Percentiles rank a stretch among this genome's conserved stretches.
Evolutionary conservation across 2,113 vertebrate species (phyloP).

Genomic region (Leptobrachium ailaonicum): DNA sequence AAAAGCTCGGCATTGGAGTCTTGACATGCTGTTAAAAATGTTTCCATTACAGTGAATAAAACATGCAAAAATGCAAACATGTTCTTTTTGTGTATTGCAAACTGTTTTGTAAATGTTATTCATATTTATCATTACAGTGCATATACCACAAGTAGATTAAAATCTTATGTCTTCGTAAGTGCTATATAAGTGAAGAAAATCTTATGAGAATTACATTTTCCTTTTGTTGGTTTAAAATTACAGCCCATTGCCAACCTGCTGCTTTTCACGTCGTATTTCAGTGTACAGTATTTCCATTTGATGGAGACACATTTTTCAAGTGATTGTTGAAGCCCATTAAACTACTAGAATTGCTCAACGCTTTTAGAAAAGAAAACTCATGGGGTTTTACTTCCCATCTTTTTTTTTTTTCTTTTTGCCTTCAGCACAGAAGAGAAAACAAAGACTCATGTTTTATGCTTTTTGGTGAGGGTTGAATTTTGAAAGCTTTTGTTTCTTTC

Average conservation of each 20-base stretch:
- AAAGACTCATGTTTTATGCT: slow-evolving; percentile 49
- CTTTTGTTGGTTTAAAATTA: slow-evolving; percentile 48
- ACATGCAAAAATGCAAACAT: slow-evolving; percentile 13
- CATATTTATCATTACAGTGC: slow-evolving; percentile 19
- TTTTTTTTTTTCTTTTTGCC: slow-evolving; percentile 43
- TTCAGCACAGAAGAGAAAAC: slow-evolving; percentile 43
- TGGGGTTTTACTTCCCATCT: slow-evolving; percentile 42
- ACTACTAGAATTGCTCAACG: slow-evolving; percentile 39
- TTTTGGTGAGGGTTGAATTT: slow-evolving; percentile 41
- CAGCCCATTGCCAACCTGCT: slow-evolving; percentile 36
- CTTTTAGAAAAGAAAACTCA: slow-evolving; percentile 49
- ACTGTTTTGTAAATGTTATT: slow-evolving; percentile 40
- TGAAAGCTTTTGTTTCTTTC: slow-evolving; percentile 35
- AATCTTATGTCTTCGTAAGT: slow-evolving; percentile 42
- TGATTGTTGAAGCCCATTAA: slow-evolving; percentile 51
- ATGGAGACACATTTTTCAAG: slow-evolving; percentile 48
- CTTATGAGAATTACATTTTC: slow-evolving; percentile 43
- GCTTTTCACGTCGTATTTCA: slow-evolving; percentile 35
- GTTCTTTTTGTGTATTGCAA: neutral
- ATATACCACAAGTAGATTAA: slow-evolving; percentile 36
- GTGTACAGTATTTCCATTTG: slow-evolving; percentile 45
- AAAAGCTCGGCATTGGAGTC: neutral
- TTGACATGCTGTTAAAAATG: neutral
- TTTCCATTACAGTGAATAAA: neutral
- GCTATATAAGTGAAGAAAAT: slow-evolving; percentile 32